These are phyloP conservation scores for Metallyticus violacea DNA, from an alignment of 2,888 invertebrate species.

Conservation along the genomic window DNA sequence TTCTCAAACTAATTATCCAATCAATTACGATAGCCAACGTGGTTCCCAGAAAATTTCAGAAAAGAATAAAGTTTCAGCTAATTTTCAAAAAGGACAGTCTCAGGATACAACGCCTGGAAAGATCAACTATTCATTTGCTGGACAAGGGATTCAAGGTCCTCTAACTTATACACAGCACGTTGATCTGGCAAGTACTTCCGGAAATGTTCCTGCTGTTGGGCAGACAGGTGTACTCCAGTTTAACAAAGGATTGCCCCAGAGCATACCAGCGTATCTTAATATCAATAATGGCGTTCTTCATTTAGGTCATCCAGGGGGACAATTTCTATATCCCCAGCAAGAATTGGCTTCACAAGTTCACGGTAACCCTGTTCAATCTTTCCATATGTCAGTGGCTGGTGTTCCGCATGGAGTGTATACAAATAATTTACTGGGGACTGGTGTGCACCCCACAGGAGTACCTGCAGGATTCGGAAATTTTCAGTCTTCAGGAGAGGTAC, in stretches of 20 bases:
- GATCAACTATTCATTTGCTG: neutral
- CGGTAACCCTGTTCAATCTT: neutral
- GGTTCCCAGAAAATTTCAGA: neutral
- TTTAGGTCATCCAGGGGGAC: neutral
- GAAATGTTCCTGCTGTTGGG: neutral
- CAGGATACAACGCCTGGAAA: neutral
- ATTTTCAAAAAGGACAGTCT: neutral
- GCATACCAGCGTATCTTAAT: neutral
- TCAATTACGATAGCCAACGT: neutral
- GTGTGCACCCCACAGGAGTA: neutral
- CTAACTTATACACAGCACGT: neutral
- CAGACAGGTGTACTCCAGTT: neutral
- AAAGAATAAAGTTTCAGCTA: neutral
- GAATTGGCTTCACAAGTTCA: neutral
- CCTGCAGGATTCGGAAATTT: neutral
- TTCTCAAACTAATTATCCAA: neutral
- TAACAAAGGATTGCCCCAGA: neutral
- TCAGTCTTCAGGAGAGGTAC: neutral
- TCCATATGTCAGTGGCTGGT: neutral
- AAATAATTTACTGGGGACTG: neutral
- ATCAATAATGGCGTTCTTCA: neutral
- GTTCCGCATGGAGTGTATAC: neutral
- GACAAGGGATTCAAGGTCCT: neutral
- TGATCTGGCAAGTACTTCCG: no score
- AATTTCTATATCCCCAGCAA: neutral